These are phyloP conservation scores for Sparus aurata DNA, from an alignment of 2,797 vertebrate species.

Conservation along the genomic window DNA sequence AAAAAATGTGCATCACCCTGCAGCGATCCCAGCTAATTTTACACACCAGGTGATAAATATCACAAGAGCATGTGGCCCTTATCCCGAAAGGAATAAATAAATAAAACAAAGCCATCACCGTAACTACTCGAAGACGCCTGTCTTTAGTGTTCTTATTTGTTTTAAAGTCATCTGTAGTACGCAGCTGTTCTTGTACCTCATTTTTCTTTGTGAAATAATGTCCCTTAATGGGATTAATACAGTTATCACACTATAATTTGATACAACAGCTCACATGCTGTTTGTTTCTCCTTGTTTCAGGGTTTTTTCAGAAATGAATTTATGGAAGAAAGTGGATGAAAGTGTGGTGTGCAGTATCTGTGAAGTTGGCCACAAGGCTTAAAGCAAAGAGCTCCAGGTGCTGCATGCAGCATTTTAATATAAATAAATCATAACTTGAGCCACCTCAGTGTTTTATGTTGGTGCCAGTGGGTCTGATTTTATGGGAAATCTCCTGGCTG, in stretches of 20 bases:
- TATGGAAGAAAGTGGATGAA: no score
- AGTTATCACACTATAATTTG: not conserved
- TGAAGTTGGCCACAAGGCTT: slow-evolving; percentile 15
- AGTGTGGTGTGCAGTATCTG: not conserved
- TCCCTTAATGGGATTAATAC: not conserved
- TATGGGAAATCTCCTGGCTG: slow-evolving; percentile 25
- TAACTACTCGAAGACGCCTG: no score
- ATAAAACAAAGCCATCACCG: not conserved
- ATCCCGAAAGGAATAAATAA: not conserved
- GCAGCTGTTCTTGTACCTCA: not conserved
- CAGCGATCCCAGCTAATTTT: not conserved
- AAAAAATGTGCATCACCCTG: not conserved
- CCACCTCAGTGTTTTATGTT: slow-evolving; percentile 24
- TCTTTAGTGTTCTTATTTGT: not conserved
- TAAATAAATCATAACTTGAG: slow-evolving; percentile 53
- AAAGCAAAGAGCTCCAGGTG: not conserved
- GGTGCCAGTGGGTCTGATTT: slow-evolving; percentile 38
- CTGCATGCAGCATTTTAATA: slow-evolving; percentile 35
- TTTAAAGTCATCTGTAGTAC: not conserved
- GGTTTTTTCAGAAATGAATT: not conserved
- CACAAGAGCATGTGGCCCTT: not conserved
- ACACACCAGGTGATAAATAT: not conserved
- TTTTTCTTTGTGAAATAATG: not conserved
- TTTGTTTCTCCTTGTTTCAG: not conserved
- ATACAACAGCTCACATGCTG: not conserved